Evolutionary conservation across 2,797 vertebrate genomes (phyloP).

Genomic region (Ptychobarbus kaznakovi): DNA sequence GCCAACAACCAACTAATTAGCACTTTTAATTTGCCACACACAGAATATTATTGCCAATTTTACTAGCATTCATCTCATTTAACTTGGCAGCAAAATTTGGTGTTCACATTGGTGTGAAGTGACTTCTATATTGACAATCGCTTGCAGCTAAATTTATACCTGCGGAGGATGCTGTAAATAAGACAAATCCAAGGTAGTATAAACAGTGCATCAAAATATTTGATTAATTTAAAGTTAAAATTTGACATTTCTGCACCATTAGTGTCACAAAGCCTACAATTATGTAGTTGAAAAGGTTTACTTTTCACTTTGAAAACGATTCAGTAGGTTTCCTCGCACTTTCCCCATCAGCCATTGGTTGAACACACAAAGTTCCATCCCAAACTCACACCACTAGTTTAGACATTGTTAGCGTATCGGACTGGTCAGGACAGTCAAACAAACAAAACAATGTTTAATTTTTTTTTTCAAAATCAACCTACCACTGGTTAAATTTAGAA

Average conservation of each 20-base stretch:
- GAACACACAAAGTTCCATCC: not conserved
- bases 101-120: slow-evolving; percentile 9
- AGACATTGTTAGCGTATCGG: not conserved
- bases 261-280: not conserved
- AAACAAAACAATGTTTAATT: not conserved
- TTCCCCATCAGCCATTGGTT: not conserved
- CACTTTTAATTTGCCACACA: slow-evolving; percentile 24
- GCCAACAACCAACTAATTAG: slow-evolving; percentile 29
- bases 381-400: not conserved
- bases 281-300: not conserved
- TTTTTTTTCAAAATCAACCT: not conserved
- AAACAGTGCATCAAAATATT: not conserved
- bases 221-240: not conserved
- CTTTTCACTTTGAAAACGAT: not conserved
- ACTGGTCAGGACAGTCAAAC: not conserved
- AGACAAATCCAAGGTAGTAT: not conserved
- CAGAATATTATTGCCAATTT: not conserved
- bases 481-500: not conserved
- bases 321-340: not conserved
- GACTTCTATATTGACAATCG: not conserved
- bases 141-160: not conserved
- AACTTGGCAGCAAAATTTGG: slow-evolving; percentile 12
- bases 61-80: not conserved
- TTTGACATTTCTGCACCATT: not conserved
- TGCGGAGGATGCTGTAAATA: not conserved